A percentile compares a stretch with the other conserved stretches of the same genome.
These are phyloP conservation scores for Nanger granti DNA, from an alignment of 2,113 vertebrate genomes.

Conservation along the genomic window DNA sequence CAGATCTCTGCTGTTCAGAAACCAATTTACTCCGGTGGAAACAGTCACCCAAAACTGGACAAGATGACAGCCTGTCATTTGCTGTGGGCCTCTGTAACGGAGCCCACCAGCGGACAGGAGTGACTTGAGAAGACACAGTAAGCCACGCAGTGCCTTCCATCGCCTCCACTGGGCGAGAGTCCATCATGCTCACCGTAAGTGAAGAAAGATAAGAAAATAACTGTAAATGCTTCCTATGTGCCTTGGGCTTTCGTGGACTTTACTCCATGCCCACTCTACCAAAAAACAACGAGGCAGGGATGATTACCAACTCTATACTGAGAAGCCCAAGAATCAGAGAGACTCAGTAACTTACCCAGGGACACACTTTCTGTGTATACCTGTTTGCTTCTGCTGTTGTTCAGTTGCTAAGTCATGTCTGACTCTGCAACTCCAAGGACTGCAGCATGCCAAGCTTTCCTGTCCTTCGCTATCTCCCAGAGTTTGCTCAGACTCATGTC, in stretches of 20 bases:
- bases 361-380: neutral
- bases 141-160: neutral
- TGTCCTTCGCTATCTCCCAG: neutral
- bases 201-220: neutral
- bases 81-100: neutral
- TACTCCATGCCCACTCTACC: neutral
- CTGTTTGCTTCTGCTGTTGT: neutral
- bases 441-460: neutral
- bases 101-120: neutral
- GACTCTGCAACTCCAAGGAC: neutral
- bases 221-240: neutral
- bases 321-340: neutral
- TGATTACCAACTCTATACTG: neutral
- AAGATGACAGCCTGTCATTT: slow-evolving; percentile 3
- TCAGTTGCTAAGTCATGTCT: neutral
- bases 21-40: neutral
- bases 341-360: neutral
- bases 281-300: neutral
- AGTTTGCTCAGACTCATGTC: neutral
- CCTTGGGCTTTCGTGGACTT: neutral
- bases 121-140: neutral
- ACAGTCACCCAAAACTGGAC: neutral
- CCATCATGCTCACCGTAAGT: neutral
- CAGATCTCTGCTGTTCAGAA: neutral
- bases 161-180: neutral